Evolutionary conservation across 2,113 vertebrate species (phyloP).

Genomic region (Coturnix japonica): DNA sequence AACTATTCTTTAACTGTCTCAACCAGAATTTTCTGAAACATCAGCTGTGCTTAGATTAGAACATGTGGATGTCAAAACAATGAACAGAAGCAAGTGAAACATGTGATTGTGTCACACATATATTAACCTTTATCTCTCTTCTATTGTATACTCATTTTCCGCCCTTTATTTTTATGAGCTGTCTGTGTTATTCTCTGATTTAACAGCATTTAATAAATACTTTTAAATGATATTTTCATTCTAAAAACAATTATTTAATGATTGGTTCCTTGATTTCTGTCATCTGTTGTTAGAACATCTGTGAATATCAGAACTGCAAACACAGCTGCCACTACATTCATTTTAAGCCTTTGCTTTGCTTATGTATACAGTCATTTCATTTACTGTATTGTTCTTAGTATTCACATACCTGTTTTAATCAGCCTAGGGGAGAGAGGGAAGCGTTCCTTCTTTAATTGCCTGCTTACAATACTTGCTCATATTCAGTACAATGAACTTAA

Average conservation of each 20-base stretch:
- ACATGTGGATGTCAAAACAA: neutral
- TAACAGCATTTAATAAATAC: neutral
- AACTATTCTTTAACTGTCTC: neutral
- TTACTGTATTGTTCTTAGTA: neutral
- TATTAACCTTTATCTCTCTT: neutral
- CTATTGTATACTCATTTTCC: neutral
- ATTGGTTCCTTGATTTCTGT: neutral
- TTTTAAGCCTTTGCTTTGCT: neutral
- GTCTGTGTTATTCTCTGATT: neutral
- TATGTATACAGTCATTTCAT: neutral
- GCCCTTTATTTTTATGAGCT: neutral
- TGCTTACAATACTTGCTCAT: neutral
- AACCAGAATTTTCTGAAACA: neutral
- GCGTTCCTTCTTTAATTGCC: neutral
- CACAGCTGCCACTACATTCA: neutral
- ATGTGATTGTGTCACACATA: rapidly evolving
- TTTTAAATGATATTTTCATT: neutral
- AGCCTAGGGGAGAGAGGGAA: neutral
- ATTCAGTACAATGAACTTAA: neutral
- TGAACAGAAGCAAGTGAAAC: neutral
- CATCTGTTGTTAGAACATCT: neutral
- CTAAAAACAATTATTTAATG: neutral
- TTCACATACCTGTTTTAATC: neutral
- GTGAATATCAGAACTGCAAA: neutral
- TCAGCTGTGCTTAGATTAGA: neutral